Evolutionary conservation across 2,888 invertebrate species (phyloP), one percentile per base, ranked within the genome.

Genomic region (Orthonevra nobilis): DNA sequence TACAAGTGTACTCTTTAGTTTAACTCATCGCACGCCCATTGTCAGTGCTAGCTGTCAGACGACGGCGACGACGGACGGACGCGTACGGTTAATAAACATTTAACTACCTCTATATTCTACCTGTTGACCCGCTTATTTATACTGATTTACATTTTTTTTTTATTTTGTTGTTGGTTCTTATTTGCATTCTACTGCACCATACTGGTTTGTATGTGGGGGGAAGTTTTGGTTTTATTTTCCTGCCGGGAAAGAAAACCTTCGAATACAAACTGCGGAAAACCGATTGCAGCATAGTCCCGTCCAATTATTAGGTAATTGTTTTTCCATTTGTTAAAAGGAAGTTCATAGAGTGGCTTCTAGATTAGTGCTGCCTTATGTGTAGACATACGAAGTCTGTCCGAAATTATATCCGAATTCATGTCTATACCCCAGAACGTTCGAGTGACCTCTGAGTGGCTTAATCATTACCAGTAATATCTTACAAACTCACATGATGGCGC

Each of bases 61-160:
- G 5, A n/a, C n/a, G n/a, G n/a, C n/a, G n/a, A n/a, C n/a, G n/a
- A n/a, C n/a, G n/a, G n/a, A n/a, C n/a, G 64, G 60, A 60, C 60
- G 66, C 64, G 58, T 70, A 77, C 70, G 12, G 70, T 70, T 77
- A 70, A 70, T 58, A 60, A 72, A 70, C 60, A 79, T 54, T 23
- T 3, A 4, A 23, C 23, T 61, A 54, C 38, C 48, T 70, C 38
- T 79, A 56, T 66, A 20, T 73, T 68, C 56, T 61, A 73, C 66
- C 61, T 61, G 73, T 56, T 79, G 79, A 73, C 79, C 79, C 50
- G 73, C 73, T 79, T 79, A 56, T 64, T 64, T 10, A 15, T 46
- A 40, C n/a, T 17, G 32, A 23, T n/a, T n/a, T n/a, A 3, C 23
- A 23, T 34, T 20, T 54, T 46, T 46, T 61, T 48, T 42, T 56